Evolutionary conservation across 2,888 invertebrate genomes (phyloP), one percentile per base, ranked within the genome.

Genomic region (Tribolium freemani): DNA sequence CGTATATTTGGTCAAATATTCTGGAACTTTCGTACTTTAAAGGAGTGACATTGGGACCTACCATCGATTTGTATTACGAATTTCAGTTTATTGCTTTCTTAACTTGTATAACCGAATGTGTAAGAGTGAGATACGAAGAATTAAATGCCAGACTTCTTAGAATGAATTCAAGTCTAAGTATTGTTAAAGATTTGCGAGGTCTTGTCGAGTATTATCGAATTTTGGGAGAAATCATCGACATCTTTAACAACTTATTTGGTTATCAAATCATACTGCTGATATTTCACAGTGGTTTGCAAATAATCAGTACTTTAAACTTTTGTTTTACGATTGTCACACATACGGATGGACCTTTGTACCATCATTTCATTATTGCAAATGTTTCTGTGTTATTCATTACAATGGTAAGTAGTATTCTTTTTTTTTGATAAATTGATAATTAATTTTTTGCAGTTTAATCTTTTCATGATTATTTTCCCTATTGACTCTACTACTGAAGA

Each of bases 191-290:
- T 26, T 10, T 53, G 53, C 5, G 53, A 53, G n/a, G n/a, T 26
- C 10, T 53, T n/a, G 9, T 26, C 10, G n/a, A 53, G 26, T 10
- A 26, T 5, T 57, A 57, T 13, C 6, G 44, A 38, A 57, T 26
- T 6, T 10, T 53, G 10, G 26, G 26, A 21, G 53, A 53, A 53
- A 26, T 26, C 9, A 26, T 53, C 1, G 21, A 53, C 5, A n/a
- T 26, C n/a, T 53, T 26, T 26, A 53, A 26, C n/a, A 51, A 13
- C 1, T 5, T 53, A n/a, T 53, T 53, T 5, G 53, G 53, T 8
- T 53, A 53, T 53, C 53, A 53, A 9, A 53, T 53, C 4, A 53
- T 53, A 26, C 10, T 53, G 9, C n/a, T 53, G 2, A 26, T 53
- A 10, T 48, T 48, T 48, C 48, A 48, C 48, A 13, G 48, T 10